A percentile compares a stretch with the other conserved stretches of the same genome.
Evolutionary conservation across 2,797 vertebrate species (phyloP).

Genomic region (Neopelma chrysocephalum): DNA sequence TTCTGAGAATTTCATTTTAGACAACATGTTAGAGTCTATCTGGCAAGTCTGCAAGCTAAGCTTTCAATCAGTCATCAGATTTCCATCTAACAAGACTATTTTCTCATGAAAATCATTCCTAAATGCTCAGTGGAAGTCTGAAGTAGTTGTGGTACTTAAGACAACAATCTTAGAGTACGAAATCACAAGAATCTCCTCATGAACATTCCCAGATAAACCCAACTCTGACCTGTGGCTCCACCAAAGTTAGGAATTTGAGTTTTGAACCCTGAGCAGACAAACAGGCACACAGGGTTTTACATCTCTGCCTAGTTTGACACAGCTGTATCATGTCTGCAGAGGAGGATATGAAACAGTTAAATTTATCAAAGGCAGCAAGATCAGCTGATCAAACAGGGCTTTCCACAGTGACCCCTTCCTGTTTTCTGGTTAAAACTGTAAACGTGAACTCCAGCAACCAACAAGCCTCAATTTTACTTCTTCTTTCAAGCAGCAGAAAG

Average conservation of each 20-base stretch:
- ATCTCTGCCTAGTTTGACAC: not conserved
- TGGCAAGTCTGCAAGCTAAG: not conserved
- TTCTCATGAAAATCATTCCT: not conserved
- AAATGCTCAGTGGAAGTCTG: not conserved
- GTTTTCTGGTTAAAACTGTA: conserved; percentile 69
- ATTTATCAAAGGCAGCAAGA: not conserved
- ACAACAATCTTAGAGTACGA: not conserved
- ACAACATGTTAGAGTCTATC: not conserved
- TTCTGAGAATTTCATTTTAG: not conserved
- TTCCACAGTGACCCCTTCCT: conserved; percentile 72
- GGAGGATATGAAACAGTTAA: conserved; percentile 31
- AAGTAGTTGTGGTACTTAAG: not conserved
- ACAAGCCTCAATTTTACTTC: conserved; percentile 73
- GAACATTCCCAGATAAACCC: not conserved
- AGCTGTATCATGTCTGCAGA: not conserved
- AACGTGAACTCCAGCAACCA: conserved; percentile 34
- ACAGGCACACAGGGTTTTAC: not conserved
- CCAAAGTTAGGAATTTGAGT: not conserved
- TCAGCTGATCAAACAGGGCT: conserved; percentile 65
- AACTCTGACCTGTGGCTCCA: not conserved
- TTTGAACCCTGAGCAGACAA: not conserved
- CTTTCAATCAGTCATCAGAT: not conserved
- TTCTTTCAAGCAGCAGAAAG: conserved; percentile 67
- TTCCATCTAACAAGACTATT: not conserved
- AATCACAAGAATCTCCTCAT: not conserved